Conservation (phyloP, 1,140 invertebrate species). For the Sesamia nonagrioides region DNA sequence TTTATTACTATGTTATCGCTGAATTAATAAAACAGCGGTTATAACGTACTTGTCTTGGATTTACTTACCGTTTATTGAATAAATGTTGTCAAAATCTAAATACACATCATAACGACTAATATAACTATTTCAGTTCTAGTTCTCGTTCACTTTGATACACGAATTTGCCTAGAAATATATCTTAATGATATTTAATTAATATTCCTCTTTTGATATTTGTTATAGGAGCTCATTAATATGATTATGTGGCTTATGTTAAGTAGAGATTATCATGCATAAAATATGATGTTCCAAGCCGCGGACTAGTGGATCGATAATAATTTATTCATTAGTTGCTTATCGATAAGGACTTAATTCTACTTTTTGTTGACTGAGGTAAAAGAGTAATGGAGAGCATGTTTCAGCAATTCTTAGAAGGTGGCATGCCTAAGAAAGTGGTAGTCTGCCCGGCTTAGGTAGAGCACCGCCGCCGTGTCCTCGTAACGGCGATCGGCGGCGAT, state of each 20-base stretch:
- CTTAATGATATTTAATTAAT: constrained; percentile 8
- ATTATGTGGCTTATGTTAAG: not conserved
- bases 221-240: not conserved
- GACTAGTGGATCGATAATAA: not conserved
- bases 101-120: not conserved
- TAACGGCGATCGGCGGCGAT: too few species aligned
- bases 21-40: constrained; percentile 16
- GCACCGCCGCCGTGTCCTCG: too few species aligned
- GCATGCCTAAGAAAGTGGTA: too few species aligned
- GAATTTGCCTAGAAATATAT: constrained; percentile 8
- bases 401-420: not conserved
- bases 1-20: constrained; percentile 30
- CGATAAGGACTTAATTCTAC: not conserved
- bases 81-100: constrained; percentile 16
- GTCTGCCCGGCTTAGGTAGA: too few species aligned
- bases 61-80: constrained; percentile 6
- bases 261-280: not conserved
- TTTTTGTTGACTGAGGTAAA: not conserved
- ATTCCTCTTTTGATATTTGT: constrained; percentile 2
- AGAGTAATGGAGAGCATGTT: too few species aligned
- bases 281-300: too few species aligned
- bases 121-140: constrained; percentile 18
- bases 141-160: constrained; percentile 1
- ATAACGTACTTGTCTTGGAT: constrained; percentile 14
- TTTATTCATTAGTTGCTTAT: not conserved